Conservation (phyloP, 2,888 invertebrate species). For the Plutella xylostella region DNA sequence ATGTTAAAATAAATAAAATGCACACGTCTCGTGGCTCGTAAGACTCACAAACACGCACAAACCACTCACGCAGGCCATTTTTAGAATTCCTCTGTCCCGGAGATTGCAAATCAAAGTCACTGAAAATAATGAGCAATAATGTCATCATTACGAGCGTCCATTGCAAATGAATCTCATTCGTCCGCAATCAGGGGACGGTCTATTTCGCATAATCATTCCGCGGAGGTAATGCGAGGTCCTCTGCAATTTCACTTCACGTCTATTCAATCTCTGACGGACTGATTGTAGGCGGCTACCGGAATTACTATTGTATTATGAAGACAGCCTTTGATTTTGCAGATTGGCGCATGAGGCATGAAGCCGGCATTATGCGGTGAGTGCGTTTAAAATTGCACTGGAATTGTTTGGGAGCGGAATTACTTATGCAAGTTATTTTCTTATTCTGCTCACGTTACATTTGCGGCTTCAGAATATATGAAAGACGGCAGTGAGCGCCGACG, state of each 20-base stretch:
- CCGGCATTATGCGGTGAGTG: too few species aligned
- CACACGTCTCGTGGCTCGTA: constrained; percentile 57
- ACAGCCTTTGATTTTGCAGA: constrained; percentile 20
- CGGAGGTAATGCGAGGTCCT: constrained; percentile 35
- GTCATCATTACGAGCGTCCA: constrained; percentile 24
- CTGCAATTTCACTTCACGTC: constrained; percentile 22
- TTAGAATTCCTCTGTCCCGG: not conserved
- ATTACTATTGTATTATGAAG: constrained; percentile 25
- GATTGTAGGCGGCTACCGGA: constrained; percentile 24
- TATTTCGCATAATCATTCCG: constrained; percentile 32
- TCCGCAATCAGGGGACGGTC: too few species aligned
- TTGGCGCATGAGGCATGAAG: too few species aligned
- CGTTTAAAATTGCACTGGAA: too few species aligned
- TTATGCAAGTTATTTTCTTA: too few species aligned
- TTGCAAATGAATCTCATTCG: constrained; percentile 27
- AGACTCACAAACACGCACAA: constrained; percentile 41
- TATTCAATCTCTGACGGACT: constrained; percentile 23
- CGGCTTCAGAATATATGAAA: too few species aligned
- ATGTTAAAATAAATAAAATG: constrained; percentile 70
- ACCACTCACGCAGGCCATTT: constrained; percentile 28
- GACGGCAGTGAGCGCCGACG: too few species aligned
- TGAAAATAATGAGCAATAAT: constrained; percentile 28
- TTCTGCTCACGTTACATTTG: too few species aligned
- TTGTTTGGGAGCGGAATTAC: too few species aligned
- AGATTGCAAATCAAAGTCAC: constrained; percentile 25